Base-by-base conservation (phyloP, 2,888 invertebrate species). In the Cistogaster globosa region DNA sequence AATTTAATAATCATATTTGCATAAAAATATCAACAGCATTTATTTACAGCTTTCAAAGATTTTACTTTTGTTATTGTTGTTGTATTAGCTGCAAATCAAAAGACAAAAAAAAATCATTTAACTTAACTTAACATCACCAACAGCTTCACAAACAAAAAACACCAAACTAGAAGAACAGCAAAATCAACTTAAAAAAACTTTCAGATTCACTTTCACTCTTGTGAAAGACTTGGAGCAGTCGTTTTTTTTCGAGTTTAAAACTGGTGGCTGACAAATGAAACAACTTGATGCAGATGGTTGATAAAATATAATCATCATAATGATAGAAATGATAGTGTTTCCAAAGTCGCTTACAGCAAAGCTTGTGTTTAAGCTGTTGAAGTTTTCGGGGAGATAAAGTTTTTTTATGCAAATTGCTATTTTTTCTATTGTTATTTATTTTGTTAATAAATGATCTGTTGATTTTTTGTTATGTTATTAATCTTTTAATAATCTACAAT, bases 171-270 rank as follows among this genome's bases (percentile, higher is more conserved):
- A 53, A 78, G 53, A 62, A n/a, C 32, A 60, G 67, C 42, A 58
- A 67, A 51, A 51, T n/a, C 48, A 32, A 68, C 22, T 51, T 48
- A 1, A 36, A 77, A 42, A 51, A 58, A 74, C 60, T 22, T 16
- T 58, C 57, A 84, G 74, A 77, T 81, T 84, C 74, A 84, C 84
- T 84, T 84, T 84, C 84, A 84, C 84, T 84, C 68, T 63, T 68
- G 53, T 69, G 68, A 38, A 77, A 81, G 63, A 53, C 74, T 12
- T 20, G 18, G 22, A 42, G 74, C 81, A 81, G 77, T 77, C 77
- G 81, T 58, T 79, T 53, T 60, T 69, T 53, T 60, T 69, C 32
- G 42, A 38, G 11, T 42, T 58, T 22, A 26, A 48, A 57, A 42
- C 53, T 45, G 58, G n/a, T 69, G 18, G 53, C 45, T 32, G 72